Evolutionary conservation across 2,113 vertebrate genomes (phyloP), one percentile per base, ranked within the genome.

Genomic region (Strix uralensis): DNA sequence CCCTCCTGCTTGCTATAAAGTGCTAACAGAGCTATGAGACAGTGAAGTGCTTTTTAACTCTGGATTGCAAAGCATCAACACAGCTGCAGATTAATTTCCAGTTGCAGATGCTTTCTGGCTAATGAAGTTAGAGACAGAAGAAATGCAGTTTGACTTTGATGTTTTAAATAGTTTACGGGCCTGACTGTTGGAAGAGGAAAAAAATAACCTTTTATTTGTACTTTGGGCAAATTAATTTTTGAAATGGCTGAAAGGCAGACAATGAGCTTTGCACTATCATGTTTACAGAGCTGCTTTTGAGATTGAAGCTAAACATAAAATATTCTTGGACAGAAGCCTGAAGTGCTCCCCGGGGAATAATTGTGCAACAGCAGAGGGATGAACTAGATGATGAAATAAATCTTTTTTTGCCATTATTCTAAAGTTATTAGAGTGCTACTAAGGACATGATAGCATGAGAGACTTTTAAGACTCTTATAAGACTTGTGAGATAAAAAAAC

Each of bases 41-140:
- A 92, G 46, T 9, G 29, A 93, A 85, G 26, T 15, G 63, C 61
- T 88, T 95, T 93, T 90, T 74, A 69, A 83, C 47, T 92, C 78
- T 84, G 91, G 73, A 57, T 94, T 90, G 69, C 47, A 90, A 96
- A 96, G 90, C 72, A 72, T 75, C 96, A 96, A 96, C 95, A 96
- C 95, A 97, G 95, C 96, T 95, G 96, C 95, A 84, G 77, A 91
- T 95, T 92, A 72, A 91, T 94, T 97, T 92, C 90, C 80, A 96
- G 86, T 94, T 88, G 92, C 96, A 84, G 92, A 94, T 78, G 84
- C 83, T 95, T 91, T 94, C 82, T 84, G 80, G 88, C 62, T 96
- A 93, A 94, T 92, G 96, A 96, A 92, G 71, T 86, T 81, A 93
- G 59, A 94, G 82, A n/a, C 72, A 74, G 90, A 86, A 96, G 95